A percentile compares a stretch with the other conserved stretches of the same genome.
These are phyloP conservation scores for Lydus trimaculatus DNA, from an alignment of 2,888 invertebrate species.

Conservation along the genomic window DNA sequence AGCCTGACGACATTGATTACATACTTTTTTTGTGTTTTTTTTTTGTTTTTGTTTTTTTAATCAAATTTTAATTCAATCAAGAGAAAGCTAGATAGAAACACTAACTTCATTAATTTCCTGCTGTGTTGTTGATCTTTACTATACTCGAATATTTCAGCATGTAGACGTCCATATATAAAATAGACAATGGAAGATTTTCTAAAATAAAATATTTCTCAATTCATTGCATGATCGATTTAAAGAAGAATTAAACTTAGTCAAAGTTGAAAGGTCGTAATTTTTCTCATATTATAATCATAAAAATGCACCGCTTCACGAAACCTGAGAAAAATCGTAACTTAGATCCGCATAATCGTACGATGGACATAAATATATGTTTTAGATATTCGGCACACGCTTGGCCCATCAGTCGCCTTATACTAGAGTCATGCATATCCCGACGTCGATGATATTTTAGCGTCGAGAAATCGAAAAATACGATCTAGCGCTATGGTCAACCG, in stretches of 20 bases:
- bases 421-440: slow-evolving; percentile 47
- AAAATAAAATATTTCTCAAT: background rate
- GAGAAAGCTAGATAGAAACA: slow-evolving; percentile 23
- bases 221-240: background rate
- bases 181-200: background rate
- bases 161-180: background rate
- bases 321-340: slow-evolving; percentile 28
- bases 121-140: slow-evolving; percentile 13
- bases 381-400: slow-evolving; percentile 47
- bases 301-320: slow-evolving; percentile 20
- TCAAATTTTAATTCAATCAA: slow-evolving; percentile 46
- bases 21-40: slow-evolving; percentile 33
- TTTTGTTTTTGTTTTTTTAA: no score
- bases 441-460: slow-evolving; percentile 49
- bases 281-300: slow-evolving; percentile 20
- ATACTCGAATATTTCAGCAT: slow-evolving; percentile 10
- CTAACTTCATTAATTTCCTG: slow-evolving; percentile 24
- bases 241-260: background rate
- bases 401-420: slow-evolving; percentile 45
- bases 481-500: slow-evolving; percentile 37
- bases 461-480: slow-evolving; percentile 39
- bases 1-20: slow-evolving; percentile 28
- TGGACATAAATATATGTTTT: slow-evolving; percentile 44
- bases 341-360: slow-evolving; percentile 33
- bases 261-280: slow-evolving; percentile 15